Evolutionary conservation across 2,113 vertebrate species (phyloP).

Genomic region (Microcebus lehilahytsara): DNA sequence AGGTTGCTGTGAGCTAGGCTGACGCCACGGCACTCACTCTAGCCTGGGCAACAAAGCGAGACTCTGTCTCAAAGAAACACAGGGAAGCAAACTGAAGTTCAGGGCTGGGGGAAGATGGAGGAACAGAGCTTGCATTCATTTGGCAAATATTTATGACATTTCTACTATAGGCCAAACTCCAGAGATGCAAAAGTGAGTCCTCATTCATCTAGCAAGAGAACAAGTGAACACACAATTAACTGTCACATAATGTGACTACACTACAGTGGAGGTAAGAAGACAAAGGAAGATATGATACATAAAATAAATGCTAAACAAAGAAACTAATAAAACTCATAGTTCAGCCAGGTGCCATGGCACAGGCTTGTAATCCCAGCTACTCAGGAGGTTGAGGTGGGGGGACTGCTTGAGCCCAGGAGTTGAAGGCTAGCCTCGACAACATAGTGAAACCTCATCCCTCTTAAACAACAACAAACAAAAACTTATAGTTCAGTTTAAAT

Average conservation of each 20-base stretch:
- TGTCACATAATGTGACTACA: neutral
- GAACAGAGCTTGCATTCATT: neutral
- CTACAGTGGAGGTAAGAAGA: neutral
- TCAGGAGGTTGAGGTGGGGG: neutral
- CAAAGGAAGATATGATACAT: neutral
- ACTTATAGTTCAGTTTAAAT: neutral
- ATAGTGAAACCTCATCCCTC: neutral
- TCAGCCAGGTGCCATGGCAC: neutral
- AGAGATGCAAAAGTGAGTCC: neutral
- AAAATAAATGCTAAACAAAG: slow-evolving; percentile 2
- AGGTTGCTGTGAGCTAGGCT: too few relatives aligned
- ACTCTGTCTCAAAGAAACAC: neutral
- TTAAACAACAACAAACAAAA: neutral
- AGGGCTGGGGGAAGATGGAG: neutral
- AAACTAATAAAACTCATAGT: neutral
- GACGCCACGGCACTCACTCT: too few relatives aligned
- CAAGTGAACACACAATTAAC: neutral
- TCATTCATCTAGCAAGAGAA: neutral
- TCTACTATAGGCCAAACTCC: neutral
- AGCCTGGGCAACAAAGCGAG: too few relatives aligned
- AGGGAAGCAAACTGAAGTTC: neutral
- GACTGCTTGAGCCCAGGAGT: neutral
- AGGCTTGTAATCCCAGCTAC: neutral
- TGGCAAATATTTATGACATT: neutral
- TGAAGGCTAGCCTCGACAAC: neutral